Percentiles rank a stretch among this genome's conserved stretches.
These are phyloP conservation scores for Dipus sagitta DNA, from an alignment of 2,797 vertebrate species.

Conservation along the genomic window DNA sequence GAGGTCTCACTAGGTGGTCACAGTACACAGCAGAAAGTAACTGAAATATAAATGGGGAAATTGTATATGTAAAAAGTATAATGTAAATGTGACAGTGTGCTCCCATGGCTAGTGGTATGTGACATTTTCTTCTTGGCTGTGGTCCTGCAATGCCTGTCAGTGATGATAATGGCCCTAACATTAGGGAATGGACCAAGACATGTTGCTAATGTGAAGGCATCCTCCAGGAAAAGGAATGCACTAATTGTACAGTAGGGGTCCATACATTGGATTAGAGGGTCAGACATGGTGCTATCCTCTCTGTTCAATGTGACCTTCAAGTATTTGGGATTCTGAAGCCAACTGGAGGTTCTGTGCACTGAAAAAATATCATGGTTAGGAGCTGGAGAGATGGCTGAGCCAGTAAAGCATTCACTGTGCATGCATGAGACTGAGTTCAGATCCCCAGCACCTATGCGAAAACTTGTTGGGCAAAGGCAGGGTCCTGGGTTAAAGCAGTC, in stretches of 20 bases:
- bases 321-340: not conserved
- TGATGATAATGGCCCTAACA: not conserved
- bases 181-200: not conserved
- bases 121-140: too few relatives aligned
- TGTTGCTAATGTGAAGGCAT: not conserved
- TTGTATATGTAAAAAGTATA: not conserved
- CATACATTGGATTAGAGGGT: not conserved
- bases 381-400: too few relatives aligned
- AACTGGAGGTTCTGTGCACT: fast-evolving
- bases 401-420: too few relatives aligned
- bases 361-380: too few relatives aligned
- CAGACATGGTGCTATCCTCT: not conserved
- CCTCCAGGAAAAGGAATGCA: not conserved
- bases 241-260: not conserved
- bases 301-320: too few relatives aligned
- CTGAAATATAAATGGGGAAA: not conserved
- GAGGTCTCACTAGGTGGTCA: not conserved
- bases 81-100: not conserved
- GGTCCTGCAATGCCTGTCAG: not conserved
- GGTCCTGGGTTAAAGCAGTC: too few relatives aligned
- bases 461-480: too few relatives aligned
- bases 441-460: too few relatives aligned
- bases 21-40: not conserved
- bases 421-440: too few relatives aligned
- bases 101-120: not conserved